Evolutionary conservation across 2,888 invertebrate genomes (phyloP).

Genomic region (Drosophila lacicola): DNA sequence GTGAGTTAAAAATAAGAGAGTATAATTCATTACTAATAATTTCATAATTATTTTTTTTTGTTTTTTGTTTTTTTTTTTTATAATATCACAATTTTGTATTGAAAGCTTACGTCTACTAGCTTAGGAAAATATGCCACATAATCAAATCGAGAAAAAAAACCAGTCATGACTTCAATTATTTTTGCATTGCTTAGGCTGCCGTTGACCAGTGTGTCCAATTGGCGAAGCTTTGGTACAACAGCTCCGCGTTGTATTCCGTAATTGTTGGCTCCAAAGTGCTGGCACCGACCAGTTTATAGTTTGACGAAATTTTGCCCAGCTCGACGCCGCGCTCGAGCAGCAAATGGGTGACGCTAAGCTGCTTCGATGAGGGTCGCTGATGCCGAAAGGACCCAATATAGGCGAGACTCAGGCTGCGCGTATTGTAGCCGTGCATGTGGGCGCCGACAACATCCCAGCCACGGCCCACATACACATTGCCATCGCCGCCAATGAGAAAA

Average conservation of each 20-base stretch:
- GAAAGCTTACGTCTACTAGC: slow-evolving; percentile 38
- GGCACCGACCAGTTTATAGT: slow-evolving; percentile 90
- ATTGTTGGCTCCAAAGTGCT: slow-evolving; percentile 87
- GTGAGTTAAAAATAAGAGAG: background rate
- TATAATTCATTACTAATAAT: slow-evolving; percentile 9
- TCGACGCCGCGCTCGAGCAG: slow-evolving; percentile 88
- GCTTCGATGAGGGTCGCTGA: slow-evolving; percentile 85
- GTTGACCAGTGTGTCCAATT: slow-evolving; percentile 89
- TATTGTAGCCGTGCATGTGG: slow-evolving; percentile 89
- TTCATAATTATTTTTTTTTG: slow-evolving; percentile 13
- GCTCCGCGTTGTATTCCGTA: slow-evolving; percentile 89
- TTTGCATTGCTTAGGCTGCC: slow-evolving; percentile 5
- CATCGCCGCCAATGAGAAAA: slow-evolving; percentile 92
- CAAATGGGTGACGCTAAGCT: slow-evolving; percentile 87
- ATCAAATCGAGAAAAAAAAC: slow-evolving; percentile 5
- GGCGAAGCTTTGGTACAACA: slow-evolving; percentile 88
- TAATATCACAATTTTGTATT: slow-evolving; percentile 52
- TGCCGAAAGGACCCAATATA: slow-evolving; percentile 90
- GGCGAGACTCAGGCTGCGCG: slow-evolving; percentile 89
- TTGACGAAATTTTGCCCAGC: slow-evolving; percentile 87
- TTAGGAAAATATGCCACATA: slow-evolving; percentile 54
- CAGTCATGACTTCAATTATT: slow-evolving; percentile 31
- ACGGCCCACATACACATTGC: slow-evolving; percentile 90
- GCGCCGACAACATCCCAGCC: slow-evolving; percentile 91
- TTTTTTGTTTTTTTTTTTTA: slow-evolving; percentile 20